Evolutionary conservation across 2,888 invertebrate genomes (phyloP).

Genomic region (Pocota personata): DNA sequence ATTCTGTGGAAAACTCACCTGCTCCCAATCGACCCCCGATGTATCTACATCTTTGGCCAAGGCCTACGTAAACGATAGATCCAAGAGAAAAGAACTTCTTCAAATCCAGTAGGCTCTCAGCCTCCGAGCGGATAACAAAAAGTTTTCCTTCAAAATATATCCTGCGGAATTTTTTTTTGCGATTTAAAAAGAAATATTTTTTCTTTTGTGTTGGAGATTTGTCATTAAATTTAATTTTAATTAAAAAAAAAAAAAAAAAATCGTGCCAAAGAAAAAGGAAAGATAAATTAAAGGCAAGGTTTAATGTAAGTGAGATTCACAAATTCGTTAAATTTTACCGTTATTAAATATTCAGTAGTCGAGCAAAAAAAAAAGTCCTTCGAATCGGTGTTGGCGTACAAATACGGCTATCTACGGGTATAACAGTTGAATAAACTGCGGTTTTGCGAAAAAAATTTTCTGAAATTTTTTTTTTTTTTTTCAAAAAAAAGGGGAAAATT

Average conservation of each 20-base stretch:
- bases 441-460: neutral
- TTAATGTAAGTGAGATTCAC: neutral
- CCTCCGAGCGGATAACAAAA: slow-evolving; percentile 83
- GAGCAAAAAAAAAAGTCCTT: slow-evolving; percentile 5
- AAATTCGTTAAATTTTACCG: slow-evolving; percentile 21
- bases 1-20: slow-evolving; percentile 67
- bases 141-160: slow-evolving; percentile 73
- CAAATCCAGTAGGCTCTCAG: slow-evolving; percentile 82
- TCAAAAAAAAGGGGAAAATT: neutral
- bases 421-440: slow-evolving; percentile 7
- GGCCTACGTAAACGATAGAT: slow-evolving; percentile 58
- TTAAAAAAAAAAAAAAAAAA: slow-evolving; percentile 3
- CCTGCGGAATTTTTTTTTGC: slow-evolving; percentile 54
- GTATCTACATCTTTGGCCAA: slow-evolving; percentile 64
- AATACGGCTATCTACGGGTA: neutral
- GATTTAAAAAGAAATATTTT: slow-evolving; percentile 9
- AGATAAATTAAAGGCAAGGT: neutral
- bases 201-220: neutral
- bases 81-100: slow-evolving; percentile 76
- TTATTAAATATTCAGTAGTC: slow-evolving; percentile 60
- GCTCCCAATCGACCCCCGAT: slow-evolving; percentile 62
- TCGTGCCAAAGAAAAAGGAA: neutral
- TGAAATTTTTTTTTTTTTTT: neutral
- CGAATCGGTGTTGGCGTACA: slow-evolving; percentile 25
- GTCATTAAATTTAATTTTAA: neutral